Conservation (phyloP, 2,888 invertebrate genomes). For the Acanthoscelides obtectus region DNA sequence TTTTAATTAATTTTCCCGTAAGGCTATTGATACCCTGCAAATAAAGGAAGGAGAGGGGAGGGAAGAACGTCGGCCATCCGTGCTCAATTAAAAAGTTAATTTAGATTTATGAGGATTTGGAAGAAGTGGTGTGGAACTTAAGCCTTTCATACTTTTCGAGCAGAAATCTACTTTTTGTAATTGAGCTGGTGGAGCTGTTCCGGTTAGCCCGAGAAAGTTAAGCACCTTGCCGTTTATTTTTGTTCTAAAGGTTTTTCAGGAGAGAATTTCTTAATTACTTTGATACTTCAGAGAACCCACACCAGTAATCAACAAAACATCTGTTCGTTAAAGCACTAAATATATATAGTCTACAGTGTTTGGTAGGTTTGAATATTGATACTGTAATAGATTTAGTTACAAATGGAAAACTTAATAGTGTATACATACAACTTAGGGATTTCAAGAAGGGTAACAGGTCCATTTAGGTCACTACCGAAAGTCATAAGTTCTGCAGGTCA, state of each 20-base stretch:
- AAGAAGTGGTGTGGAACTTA: neutral
- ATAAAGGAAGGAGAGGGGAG: neutral
- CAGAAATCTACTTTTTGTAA: neutral
- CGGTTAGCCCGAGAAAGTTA: neutral
- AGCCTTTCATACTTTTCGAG: neutral
- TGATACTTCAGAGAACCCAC: neutral
- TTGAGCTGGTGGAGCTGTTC: neutral
- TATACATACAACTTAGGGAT: no score
- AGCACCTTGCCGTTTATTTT: no score
- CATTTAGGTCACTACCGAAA: no score
- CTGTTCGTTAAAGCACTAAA: no score
- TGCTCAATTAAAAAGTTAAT: slow-evolving; percentile 12
- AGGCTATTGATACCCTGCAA: slow-evolving; percentile 8
- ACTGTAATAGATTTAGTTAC: no score
- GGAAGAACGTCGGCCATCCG: slow-evolving; percentile 1
- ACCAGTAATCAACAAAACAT: no score
- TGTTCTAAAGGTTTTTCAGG: neutral
- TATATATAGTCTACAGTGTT: no score
- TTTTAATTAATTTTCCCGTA: slow-evolving; percentile 6
- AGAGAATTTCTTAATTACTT: neutral
- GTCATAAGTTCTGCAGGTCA: no score
- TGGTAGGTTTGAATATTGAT: no score
- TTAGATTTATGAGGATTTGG: slow-evolving; percentile 9
- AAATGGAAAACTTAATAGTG: no score
- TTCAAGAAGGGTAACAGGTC: no score